Conservation (phyloP, 2,113 vertebrate genomes). For the Hippotragus niger region DNA sequence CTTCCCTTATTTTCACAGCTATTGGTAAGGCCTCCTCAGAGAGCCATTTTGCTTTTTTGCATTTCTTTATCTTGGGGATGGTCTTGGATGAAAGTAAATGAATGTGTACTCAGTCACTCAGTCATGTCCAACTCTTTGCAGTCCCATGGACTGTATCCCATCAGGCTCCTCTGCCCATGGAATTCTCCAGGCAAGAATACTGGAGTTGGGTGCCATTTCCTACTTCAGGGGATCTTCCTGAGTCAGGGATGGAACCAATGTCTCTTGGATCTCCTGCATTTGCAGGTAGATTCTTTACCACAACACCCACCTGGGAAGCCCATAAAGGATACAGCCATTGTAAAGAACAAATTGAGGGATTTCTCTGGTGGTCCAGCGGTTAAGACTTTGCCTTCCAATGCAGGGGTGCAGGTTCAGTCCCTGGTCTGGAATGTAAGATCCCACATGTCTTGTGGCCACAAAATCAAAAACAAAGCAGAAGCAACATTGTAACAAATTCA, state of each 20-base stretch:
- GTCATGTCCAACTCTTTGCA: background rate
- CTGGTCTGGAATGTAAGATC: background rate
- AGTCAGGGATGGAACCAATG: background rate
- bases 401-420: background rate
- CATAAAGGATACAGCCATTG: background rate
- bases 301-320: background rate
- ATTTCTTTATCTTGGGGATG: too few relatives aligned
- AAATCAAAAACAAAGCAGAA: background rate
- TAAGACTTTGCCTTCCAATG: background rate
- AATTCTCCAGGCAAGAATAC: background rate
- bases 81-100: background rate
- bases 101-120: background rate
- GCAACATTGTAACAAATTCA: background rate
- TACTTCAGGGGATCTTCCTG: background rate
- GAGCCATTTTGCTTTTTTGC: too few relatives aligned
- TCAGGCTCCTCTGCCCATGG: background rate
- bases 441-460: background rate
- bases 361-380: background rate
- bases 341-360: background rate
- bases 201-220: background rate
- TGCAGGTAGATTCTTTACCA: background rate
- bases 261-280: background rate
- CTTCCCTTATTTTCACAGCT: too few relatives aligned
- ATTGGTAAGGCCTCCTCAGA: too few relatives aligned
- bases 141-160: background rate